A percentile compares a stretch with the other conserved stretches of the same genome.
phyloP scores from a whole-genome alignment of 2,888 invertebrate genomes.

The Arrhopalites spinosus region DNA sequence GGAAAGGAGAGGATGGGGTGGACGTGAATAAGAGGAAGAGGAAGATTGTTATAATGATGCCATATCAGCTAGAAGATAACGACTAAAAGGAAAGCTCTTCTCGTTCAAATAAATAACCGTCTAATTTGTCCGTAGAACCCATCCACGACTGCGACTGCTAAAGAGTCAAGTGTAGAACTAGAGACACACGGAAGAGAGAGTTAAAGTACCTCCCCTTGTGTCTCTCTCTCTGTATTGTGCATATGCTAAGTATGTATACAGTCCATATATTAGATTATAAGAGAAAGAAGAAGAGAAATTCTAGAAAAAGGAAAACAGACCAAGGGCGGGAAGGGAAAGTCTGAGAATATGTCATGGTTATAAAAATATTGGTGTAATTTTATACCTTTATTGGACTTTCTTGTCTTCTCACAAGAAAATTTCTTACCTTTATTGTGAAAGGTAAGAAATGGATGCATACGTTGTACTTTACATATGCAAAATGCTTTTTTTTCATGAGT shows the following conservation, averaged over 20 bases:
- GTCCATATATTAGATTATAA: background rate
- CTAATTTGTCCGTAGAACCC: slow-evolving; percentile 38
- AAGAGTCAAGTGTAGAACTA: slow-evolving; percentile 16
- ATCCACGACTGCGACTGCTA: slow-evolving; percentile 4
- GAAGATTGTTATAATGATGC: slow-evolving; percentile 37
- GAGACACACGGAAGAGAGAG: background rate
- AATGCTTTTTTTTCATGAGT: too few species aligned
- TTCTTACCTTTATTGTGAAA: background rate
- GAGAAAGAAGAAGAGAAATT: too few species aligned
- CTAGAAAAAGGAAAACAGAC: background rate
- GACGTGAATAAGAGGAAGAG: slow-evolving; percentile 20
- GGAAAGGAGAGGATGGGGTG: background rate
- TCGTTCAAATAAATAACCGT: slow-evolving; percentile 39
- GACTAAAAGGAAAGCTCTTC: slow-evolving; percentile 11
- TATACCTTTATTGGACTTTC: slow-evolving; percentile 40
- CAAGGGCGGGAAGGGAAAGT: background rate
- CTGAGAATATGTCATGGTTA: slow-evolving; percentile 31
- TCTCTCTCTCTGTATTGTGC: background rate
- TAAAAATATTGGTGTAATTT: slow-evolving; percentile 41
- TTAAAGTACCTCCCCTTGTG: too few species aligned
- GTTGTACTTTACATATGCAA: too few species aligned
- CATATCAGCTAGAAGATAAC: slow-evolving; percentile 35
- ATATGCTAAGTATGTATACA: background rate
- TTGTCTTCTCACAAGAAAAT: background rate
- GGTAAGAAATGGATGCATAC: background rate